These are phyloP conservation scores for Holothuria leucospilota DNA, from an alignment of 53 echinoderm and acorn worm genomes.

Conservation along the genomic window DNA sequence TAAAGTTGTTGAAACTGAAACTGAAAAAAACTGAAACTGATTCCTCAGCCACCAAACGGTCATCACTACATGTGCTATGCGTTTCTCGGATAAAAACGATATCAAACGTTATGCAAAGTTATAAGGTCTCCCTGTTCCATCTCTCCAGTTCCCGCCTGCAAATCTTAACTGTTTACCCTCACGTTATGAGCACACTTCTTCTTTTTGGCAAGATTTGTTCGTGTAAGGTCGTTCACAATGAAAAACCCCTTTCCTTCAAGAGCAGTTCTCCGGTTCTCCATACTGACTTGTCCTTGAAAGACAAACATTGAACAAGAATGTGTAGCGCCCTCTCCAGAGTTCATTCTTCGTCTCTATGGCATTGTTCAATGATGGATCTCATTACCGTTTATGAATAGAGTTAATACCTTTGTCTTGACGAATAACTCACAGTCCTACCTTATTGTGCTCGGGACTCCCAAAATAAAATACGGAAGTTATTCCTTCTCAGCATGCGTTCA, in stretches of 20 bases:
- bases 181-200: not conserved
- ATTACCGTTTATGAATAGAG: not conserved
- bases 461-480: not conserved
- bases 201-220: not conserved
- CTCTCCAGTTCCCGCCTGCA: constrained; percentile 3
- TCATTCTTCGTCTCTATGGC: not conserved
- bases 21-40: too few relatives aligned
- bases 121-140: too few relatives aligned
- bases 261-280: not conserved
- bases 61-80: too few relatives aligned
- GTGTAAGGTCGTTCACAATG: not conserved
- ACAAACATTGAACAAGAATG: too few relatives aligned
- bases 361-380: not conserved
- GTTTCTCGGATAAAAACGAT: too few relatives aligned
- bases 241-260: constrained; percentile 7
- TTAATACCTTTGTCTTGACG: too few relatives aligned
- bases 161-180: not conserved
- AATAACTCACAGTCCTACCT: too few relatives aligned
- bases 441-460: not conserved
- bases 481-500: not conserved
- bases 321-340: not conserved
- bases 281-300: not conserved
- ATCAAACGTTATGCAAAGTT: not conserved
- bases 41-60: too few relatives aligned
- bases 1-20: too few relatives aligned